These are phyloP conservation scores for Cerastis leucographa DNA, from an alignment of 2,888 invertebrate species.

Conservation along the genomic window DNA sequence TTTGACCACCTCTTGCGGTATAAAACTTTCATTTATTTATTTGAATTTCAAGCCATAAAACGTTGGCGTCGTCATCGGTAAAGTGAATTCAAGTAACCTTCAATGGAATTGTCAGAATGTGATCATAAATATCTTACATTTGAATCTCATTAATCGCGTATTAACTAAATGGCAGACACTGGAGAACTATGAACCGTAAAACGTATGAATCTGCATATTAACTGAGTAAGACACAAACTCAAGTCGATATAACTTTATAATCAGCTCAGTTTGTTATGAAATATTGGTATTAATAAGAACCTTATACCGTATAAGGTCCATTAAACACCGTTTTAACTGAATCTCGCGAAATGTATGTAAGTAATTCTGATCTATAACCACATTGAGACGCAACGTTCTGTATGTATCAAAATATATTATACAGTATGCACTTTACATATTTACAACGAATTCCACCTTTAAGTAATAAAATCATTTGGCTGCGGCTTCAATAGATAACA, in stretches of 20 bases:
- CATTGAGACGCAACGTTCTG: conserved; percentile 24
- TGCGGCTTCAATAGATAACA: conserved; percentile 38
- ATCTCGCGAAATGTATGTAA: background rate
- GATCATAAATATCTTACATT: conserved; percentile 23
- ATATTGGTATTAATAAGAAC: background rate
- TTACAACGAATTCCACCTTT: conserved; percentile 69
- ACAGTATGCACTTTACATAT: conserved; percentile 65
- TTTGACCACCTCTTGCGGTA: conserved; percentile 50
- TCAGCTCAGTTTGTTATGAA: background rate
- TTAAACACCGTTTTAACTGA: conserved; percentile 1
- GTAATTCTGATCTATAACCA: conserved; percentile 2
- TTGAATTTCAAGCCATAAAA: conserved; percentile 25
- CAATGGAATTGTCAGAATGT: conserved; percentile 15
- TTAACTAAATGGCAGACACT: conserved; percentile 35
- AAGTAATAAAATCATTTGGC: conserved; percentile 50
- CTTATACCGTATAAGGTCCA: background rate
- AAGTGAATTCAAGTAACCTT: conserved; percentile 12
- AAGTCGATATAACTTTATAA: background rate
- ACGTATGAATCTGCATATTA: conserved; percentile 25
- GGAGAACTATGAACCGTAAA: conserved; percentile 26
- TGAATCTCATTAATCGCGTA: conserved; percentile 15
- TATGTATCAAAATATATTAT: conserved; percentile 43
- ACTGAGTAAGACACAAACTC: conserved; percentile 11
- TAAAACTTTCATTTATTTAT: conserved; percentile 44
- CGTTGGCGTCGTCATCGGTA: conserved; percentile 20